phyloP scores from a whole-genome alignment of 2,797 vertebrate species.

The Trachops cirrhosus region DNA sequence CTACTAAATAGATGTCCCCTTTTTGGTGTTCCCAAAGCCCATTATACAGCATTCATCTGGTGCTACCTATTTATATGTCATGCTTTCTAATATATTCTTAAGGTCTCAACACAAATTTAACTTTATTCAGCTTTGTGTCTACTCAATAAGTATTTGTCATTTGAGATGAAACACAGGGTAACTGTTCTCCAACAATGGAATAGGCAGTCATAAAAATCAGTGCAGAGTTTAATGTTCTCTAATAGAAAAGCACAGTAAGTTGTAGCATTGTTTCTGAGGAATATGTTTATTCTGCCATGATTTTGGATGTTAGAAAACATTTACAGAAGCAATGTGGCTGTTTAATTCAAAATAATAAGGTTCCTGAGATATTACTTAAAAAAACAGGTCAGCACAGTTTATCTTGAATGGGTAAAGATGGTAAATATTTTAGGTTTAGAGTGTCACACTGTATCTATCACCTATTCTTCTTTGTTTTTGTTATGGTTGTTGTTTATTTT shows the following conservation, averaged over 20 bases:
- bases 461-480: background rate
- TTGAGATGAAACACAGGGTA: background rate
- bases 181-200: background rate
- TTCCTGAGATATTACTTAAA: background rate
- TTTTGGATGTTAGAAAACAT: background rate
- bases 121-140: background rate
- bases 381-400: background rate
- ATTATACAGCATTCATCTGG: background rate
- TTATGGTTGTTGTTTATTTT: background rate
- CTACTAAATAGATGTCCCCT: no score
- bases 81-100: background rate
- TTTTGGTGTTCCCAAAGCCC: background rate
- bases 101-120: background rate
- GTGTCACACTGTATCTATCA: background rate
- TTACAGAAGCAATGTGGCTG: background rate
- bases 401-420: background rate
- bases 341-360: background rate
- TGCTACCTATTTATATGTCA: no score
- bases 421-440: background rate
- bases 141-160: background rate
- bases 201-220: background rate
- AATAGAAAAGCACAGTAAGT: background rate
- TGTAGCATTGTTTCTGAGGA: background rate
- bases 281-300: background rate
- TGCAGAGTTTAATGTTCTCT: background rate